Evolutionary conservation across 2,888 invertebrate genomes (phyloP), one percentile per base, ranked within the genome.

Genomic region (Archaeoteleia sp.): DNA sequence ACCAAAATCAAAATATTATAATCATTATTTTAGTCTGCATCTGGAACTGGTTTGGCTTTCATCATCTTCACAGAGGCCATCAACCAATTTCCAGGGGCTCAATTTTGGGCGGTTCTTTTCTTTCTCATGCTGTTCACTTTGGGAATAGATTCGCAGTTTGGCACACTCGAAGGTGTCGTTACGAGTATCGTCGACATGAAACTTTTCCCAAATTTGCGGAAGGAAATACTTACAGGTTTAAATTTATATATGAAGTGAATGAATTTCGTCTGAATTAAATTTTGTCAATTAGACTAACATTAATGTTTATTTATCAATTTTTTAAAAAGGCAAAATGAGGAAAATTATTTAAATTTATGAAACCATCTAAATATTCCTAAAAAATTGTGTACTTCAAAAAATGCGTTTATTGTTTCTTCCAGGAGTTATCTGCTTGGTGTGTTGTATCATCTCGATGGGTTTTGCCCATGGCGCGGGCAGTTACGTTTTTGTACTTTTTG

Each of bases 51-150:
- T 0, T 86, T 98, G 57, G 98, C 97, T 0, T 98, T 98, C 85
- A 97, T 97, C 69, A 96, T 97, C 74, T 98, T 97, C 88, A 97
- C 98, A 0, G 97, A 98, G 86, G 98, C 98, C 4, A 97, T 98
- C 82, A 96, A 97, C 87, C 97, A 97, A 87, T 97, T 98, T 86
- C 97, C 97, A 0, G 95, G 96, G 0, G 95, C 97, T 0, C 97
- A 96, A 77, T 91, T 98, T 81, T 98, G 98, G 98, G 95, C 97
- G 1, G 91, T 97, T 8, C 89, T 98, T 7, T 98, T 98, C 88
- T 98, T 98, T 86, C 88, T 97, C 46, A 98, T 98, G 98, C 90
- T 98, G 25, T 95, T 98, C 84, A 97, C 97, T 0, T 88, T 98
- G 58, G 98, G 98, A 3, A 96, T 98, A 68, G 98, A 97, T 85